phyloP scores from a whole-genome alignment of 2,113 vertebrate species.

The Labrus mixtus region DNA sequence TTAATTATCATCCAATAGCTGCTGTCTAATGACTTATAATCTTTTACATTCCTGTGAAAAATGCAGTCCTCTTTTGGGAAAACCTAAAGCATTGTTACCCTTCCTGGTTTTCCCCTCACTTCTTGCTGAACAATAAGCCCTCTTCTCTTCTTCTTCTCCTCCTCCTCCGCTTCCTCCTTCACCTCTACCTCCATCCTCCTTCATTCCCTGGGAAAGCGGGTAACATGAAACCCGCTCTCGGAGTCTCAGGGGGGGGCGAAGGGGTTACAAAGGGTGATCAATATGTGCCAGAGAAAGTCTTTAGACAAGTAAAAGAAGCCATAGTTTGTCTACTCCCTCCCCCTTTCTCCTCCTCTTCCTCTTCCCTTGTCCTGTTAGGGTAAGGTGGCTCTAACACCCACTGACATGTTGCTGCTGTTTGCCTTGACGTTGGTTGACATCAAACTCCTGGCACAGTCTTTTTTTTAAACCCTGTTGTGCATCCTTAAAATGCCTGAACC shows the following conservation, averaged over 20 bases:
- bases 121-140: slow-evolving; percentile 52
- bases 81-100: slow-evolving; percentile 29
- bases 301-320: slow-evolving; percentile 77
- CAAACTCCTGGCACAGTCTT: slow-evolving; percentile 29
- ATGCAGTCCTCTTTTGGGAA: background rate
- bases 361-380: slow-evolving; percentile 57
- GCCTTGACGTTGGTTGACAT: slow-evolving; percentile 51
- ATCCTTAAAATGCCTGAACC: background rate
- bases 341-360: slow-evolving; percentile 45
- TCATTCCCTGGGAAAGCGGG: slow-evolving; percentile 69
- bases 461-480: background rate
- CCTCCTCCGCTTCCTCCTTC: slow-evolving; percentile 57
- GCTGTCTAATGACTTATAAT: background rate
- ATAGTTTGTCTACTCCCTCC: slow-evolving; percentile 64
- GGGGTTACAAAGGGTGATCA: slow-evolving; percentile 80
- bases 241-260: slow-evolving; percentile 56
- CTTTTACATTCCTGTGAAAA: background rate
- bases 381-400: slow-evolving; percentile 66
- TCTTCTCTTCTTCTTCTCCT: slow-evolving; percentile 50
- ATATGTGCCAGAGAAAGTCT: slow-evolving; percentile 80
- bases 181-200: slow-evolving; percentile 46
- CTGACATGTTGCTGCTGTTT: slow-evolving; percentile 53
- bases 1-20: background rate
- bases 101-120: slow-evolving; percentile 30
- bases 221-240: slow-evolving; percentile 70